Conservation (phyloP, 64 coral and sea anemone genomes). For the Platygyra sinensis region DNA sequence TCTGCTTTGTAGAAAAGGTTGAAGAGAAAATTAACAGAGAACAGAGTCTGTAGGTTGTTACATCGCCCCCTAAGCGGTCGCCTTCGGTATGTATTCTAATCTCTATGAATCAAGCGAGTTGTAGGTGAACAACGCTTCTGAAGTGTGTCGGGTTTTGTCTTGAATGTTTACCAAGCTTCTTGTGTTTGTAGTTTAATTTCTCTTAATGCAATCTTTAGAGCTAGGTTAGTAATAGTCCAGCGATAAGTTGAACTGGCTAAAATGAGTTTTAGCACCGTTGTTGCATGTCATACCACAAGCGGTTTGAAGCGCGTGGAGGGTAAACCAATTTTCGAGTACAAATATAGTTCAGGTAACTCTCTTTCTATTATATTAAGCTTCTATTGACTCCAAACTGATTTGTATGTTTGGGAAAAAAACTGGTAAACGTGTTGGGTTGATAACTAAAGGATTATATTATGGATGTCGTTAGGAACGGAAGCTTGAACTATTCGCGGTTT, state of each 20-base stretch:
- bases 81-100: conserved; percentile 32
- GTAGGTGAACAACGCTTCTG: conserved; percentile 8
- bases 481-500: background rate
- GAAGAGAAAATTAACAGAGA: background rate
- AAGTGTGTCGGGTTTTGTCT: conserved; percentile 27
- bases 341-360: background rate
- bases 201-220: background rate
- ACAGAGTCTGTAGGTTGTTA: background rate
- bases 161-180: conserved; percentile 21
- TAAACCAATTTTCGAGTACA: background rate
- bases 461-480: conserved; percentile 13
- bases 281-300: background rate
- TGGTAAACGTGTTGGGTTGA: conserved; percentile 20
- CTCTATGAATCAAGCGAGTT: conserved; percentile 17
- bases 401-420: conserved; percentile 6
- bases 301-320: background rate
- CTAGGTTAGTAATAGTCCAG: background rate
- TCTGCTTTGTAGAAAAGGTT: background rate
- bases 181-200: conserved; percentile 16
- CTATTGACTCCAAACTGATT: background rate
- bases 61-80: background rate
- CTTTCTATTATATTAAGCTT: background rate
- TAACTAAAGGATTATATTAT: background rate
- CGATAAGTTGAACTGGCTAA: background rate
- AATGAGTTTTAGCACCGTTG: background rate